phyloP scores from a whole-genome alignment of 2,888 invertebrate genomes.

The Tetragonula carbonaria region DNA sequence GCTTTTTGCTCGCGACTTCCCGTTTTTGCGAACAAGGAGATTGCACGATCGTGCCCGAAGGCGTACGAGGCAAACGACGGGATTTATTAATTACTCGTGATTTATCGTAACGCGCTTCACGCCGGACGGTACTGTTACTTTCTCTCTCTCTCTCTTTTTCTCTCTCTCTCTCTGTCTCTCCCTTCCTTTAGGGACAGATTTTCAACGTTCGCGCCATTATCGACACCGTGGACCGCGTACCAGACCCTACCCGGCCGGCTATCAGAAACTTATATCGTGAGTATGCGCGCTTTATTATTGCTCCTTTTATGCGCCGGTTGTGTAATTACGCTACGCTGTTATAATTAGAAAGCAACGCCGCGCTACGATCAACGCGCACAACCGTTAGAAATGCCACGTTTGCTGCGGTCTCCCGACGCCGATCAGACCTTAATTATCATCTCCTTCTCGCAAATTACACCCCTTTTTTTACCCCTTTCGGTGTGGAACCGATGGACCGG shows the following conservation, averaged over 20 bases:
- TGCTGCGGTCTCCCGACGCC: conserved; percentile 17
- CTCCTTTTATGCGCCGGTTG: conserved; percentile 59
- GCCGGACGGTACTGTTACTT: conserved; percentile 45
- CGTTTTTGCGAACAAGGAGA: conserved; percentile 11
- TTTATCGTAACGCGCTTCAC: conserved; percentile 55
- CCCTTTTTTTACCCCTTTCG: neutral
- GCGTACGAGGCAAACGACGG: conserved; percentile 28
- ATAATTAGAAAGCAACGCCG: conserved; percentile 67
- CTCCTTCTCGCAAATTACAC: conserved; percentile 42
- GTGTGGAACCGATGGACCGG: conserved; percentile 13
- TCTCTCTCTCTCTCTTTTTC: neutral
- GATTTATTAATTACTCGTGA: conserved; percentile 62
- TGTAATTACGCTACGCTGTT: conserved; percentile 66
- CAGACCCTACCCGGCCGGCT: conserved; percentile 33
- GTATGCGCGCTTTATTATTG: conserved; percentile 54
- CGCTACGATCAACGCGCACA: conserved; percentile 39
- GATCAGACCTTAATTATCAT: conserved; percentile 58
- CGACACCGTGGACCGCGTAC: conserved; percentile 20
- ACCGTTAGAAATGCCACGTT: conserved; percentile 57
- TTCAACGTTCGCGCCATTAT: conserved; percentile 44
- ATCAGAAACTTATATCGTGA: conserved; percentile 65
- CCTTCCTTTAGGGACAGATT: conserved; percentile 26
- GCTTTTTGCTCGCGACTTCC: conserved; percentile 1
- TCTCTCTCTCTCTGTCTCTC: neutral
- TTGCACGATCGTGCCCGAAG: conserved; percentile 6